phyloP scores from a whole-genome alignment of 2,888 invertebrate species.

The Ennomos fuscantarius region DNA sequence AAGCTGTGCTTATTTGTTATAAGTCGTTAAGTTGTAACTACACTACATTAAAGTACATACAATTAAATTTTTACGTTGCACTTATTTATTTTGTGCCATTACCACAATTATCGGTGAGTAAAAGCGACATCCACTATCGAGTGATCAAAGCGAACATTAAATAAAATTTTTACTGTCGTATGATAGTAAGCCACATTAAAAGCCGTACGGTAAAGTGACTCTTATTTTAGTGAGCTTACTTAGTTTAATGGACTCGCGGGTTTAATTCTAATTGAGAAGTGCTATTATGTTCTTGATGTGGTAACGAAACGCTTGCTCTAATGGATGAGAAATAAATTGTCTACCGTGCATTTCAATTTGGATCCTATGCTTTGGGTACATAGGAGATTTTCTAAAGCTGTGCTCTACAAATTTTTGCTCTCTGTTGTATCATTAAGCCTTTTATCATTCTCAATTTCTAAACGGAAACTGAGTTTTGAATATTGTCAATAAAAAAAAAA shows the following conservation, averaged over 20 bases:
- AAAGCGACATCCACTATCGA: constrained; percentile 25
- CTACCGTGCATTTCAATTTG: constrained; percentile 19
- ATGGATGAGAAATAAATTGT: constrained; percentile 19
- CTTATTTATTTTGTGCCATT: background rate
- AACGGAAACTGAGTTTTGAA: no score
- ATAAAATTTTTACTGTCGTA: constrained; percentile 39
- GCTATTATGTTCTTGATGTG: constrained; percentile 45
- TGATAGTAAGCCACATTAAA: constrained; percentile 42
- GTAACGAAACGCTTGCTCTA: constrained; percentile 25
- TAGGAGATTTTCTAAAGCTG: constrained; percentile 9
- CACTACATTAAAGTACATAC: background rate
- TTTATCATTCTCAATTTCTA: background rate
- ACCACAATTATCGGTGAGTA: constrained; percentile 16
- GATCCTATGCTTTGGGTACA: constrained; percentile 5
- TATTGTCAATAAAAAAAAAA: no score
- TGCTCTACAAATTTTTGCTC: constrained; percentile 6
- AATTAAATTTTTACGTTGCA: no score
- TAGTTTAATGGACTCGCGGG: constrained; percentile 58
- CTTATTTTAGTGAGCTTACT: constrained; percentile 71
- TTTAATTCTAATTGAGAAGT: constrained; percentile 57
- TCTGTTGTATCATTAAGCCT: background rate
- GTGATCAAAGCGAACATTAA: constrained; percentile 24
- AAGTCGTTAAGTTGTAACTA: no score
- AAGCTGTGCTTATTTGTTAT: no score
- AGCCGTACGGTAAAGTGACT: constrained; percentile 65